phyloP scores from a whole-genome alignment of 2,113 vertebrate species.

The Sarotherodon lohbergeri region DNA sequence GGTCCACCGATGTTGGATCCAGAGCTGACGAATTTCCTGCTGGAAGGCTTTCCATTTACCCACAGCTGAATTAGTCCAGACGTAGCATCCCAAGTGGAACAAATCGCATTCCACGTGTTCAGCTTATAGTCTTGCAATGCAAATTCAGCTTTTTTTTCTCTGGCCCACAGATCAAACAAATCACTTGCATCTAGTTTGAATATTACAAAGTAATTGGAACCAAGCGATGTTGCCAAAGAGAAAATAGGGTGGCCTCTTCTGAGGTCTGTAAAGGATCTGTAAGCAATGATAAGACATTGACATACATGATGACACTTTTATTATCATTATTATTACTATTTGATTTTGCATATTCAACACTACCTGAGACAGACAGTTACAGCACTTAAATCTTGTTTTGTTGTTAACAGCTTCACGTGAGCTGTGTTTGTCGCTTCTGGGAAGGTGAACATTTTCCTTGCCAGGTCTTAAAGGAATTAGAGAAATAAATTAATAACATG shows the following conservation, averaged over 20 bases:
- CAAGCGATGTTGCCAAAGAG: conserved; percentile 3
- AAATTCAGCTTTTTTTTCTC: accelerated
- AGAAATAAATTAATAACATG: background rate
- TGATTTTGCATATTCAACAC: background rate
- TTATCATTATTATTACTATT: accelerated
- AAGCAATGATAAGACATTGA: background rate
- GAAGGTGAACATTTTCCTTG: background rate
- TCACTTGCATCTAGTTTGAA: accelerated
- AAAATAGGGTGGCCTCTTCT: background rate
- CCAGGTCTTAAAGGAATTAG: background rate
- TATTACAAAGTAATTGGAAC: background rate
- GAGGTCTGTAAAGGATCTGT: conserved; percentile 40
- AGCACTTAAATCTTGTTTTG: background rate
- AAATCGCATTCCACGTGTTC: conserved; percentile 45
- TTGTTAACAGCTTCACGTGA: background rate
- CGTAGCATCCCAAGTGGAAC: conserved; percentile 20
- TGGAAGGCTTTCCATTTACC: conserved; percentile 24
- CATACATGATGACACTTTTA: background rate
- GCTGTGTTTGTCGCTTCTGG: background rate
- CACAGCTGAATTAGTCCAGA: conserved; percentile 42
- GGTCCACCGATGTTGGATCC: background rate
- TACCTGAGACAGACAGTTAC: background rate
- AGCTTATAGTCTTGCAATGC: background rate
- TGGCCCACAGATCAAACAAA: accelerated
- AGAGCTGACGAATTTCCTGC: background rate